Evolutionary conservation across 2,113 vertebrate genomes (phyloP).

Genomic region (Perca fluviatilis): DNA sequence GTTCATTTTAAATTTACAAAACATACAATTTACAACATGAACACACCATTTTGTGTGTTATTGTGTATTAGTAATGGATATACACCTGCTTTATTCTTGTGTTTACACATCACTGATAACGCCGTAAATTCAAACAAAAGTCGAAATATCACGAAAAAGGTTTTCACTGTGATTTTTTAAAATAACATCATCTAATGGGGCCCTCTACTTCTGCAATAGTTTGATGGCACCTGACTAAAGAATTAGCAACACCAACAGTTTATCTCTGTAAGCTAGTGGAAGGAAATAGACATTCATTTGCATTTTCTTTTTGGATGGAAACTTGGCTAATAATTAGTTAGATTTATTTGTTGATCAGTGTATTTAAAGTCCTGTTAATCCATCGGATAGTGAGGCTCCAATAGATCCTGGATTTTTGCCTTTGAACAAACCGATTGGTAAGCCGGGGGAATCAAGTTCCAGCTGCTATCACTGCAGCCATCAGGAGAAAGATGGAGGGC

Average conservation of each 20-base stretch:
- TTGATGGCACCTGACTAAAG: not conserved
- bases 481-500: not conserved
- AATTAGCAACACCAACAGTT: not conserved
- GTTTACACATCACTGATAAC: not conserved
- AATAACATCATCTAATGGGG: no score
- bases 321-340: not conserved
- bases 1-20: no score
- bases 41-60: not conserved
- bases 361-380: constrained; percentile 1
- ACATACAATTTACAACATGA: no score
- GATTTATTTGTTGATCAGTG: not conserved
- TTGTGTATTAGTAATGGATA: not conserved
- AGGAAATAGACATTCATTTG: no score
- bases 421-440: not conserved
- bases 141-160: no score
- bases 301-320: not conserved
- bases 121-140: not conserved
- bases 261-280: not conserved
- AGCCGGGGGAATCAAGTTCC: not conserved
- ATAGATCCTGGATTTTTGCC: not conserved
- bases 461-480: not conserved
- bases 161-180: no score
- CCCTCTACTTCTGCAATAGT: not conserved
- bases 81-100: not conserved
- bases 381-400: not conserved